Conservation (phyloP, 2,888 invertebrate species). For the Pomacea canaliculata region DNA sequence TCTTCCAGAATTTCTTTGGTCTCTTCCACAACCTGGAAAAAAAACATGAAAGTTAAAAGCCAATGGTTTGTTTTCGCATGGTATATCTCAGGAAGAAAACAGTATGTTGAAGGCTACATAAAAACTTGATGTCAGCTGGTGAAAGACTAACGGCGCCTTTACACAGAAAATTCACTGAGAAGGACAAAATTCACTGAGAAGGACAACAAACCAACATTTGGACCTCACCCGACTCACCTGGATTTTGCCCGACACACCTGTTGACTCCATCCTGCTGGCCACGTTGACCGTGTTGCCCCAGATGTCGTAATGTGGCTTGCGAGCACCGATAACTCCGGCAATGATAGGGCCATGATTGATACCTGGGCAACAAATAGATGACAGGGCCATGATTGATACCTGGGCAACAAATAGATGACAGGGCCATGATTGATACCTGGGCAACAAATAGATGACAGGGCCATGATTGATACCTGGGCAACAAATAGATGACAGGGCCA, state of each 20-base stretch:
- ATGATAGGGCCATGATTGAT: constrained; percentile 96
- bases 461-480: too few species aligned
- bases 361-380: constrained; percentile 69
- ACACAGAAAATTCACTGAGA: too few species aligned
- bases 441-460: neutral
- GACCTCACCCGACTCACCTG: constrained; percentile 53
- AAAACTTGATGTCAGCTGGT: neutral
- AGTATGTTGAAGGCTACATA: too few species aligned
- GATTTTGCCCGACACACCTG: constrained; percentile 87
- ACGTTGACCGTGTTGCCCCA: constrained; percentile 95
- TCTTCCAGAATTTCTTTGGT: constrained; percentile 88
- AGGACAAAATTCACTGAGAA: too few species aligned
- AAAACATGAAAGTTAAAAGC: constrained; percentile 1
- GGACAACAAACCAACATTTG: too few species aligned
- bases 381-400: neutral
- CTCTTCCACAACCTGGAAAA: constrained; percentile 89
- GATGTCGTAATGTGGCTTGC: constrained; percentile 96
- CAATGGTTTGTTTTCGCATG: too few species aligned
- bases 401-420: constrained; percentile 76
- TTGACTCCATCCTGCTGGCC: constrained; percentile 97
- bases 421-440: constrained; percentile 92
- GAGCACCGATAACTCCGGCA: constrained; percentile 93
- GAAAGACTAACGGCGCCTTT: neutral
- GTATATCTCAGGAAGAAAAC: too few species aligned
- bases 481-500: constrained; percentile 91